Evolutionary conservation across 2,113 vertebrate genomes (phyloP).

Genomic region (Arvicanthis niloticus): DNA sequence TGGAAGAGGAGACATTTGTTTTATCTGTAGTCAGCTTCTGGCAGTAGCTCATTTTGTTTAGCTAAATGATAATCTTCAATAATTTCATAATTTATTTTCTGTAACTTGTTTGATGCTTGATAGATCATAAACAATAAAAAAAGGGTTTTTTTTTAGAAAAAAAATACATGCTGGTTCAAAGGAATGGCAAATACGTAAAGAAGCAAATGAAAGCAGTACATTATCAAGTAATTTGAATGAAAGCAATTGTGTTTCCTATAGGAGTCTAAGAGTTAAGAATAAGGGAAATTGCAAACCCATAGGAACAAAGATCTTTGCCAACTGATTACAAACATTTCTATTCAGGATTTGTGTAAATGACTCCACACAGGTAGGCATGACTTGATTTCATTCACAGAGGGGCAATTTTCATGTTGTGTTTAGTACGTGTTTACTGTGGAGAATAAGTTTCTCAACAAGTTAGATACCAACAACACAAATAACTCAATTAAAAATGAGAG

Average conservation of each 20-base stretch:
- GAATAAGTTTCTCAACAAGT: not conserved
- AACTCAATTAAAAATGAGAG: too few species aligned
- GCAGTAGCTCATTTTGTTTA: not conserved
- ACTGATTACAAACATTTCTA: not conserved
- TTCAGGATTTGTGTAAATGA: not conserved
- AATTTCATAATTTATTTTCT: constrained; percentile 23
- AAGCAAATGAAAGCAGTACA: not conserved
- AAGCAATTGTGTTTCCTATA: not conserved
- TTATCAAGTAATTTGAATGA: not conserved
- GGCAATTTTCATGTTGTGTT: not conserved
- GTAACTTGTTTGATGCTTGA: not conserved
- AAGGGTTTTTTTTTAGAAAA: not conserved
- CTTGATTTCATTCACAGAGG: not conserved
- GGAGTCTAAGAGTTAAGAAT: not conserved
- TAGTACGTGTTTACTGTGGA: not conserved
- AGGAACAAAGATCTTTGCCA: not conserved
- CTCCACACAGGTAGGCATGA: not conserved
- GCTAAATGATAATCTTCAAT: constrained; percentile 6
- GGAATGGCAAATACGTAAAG: not conserved
- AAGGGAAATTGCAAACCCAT: not conserved
- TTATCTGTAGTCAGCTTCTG: not conserved
- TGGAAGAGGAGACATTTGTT: not conserved
- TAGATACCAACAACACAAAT: too few species aligned
- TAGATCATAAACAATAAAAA: not conserved
- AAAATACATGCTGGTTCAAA: not conserved